These are phyloP conservation scores for Nematolebias whitei DNA, from an alignment of 2,113 vertebrate species.

Conservation along the genomic window DNA sequence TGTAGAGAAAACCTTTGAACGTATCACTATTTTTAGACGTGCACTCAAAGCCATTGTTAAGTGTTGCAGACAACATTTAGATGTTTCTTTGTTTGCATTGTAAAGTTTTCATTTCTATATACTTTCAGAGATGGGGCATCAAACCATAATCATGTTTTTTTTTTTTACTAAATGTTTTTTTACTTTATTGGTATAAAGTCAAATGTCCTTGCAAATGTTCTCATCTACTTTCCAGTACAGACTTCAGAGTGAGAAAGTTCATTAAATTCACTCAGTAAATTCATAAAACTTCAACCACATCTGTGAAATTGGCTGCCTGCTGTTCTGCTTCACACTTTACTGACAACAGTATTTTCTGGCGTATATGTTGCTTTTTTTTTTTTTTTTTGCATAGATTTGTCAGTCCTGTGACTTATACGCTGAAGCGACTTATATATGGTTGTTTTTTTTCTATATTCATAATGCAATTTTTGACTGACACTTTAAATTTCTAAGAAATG, in stretches of 20 bases:
- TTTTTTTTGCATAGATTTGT: too few species aligned
- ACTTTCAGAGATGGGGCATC: not conserved
- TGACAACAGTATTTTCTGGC: slow-evolving; percentile 1
- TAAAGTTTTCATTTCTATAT: not conserved
- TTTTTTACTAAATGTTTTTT: not conserved
- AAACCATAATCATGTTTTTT: not conserved
- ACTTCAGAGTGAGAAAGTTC: not conserved
- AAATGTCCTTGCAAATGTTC: slow-evolving; percentile 18
- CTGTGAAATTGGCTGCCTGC: not conserved
- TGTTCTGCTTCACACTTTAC: not conserved
- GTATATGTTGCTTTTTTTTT: too few species aligned
- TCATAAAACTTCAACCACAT: not conserved
- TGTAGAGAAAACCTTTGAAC: slow-evolving; percentile 55
- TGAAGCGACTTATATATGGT: too few species aligned
- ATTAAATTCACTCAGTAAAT: too few species aligned
- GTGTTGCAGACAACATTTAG: slow-evolving; percentile 10
- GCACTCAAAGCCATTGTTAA: slow-evolving; percentile 12
- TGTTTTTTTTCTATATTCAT: too few species aligned
- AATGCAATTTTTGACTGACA: too few species aligned
- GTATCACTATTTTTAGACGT: slow-evolving; percentile 26
- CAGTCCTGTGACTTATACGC: too few species aligned
- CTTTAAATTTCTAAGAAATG: too few species aligned
- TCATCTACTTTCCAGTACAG: not conserved
- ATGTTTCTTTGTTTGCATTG: slow-evolving; percentile 4
- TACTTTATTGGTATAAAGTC: not conserved